phyloP scores from a whole-genome alignment of 1,140 invertebrate species.

The Pemphigus obesinymphae region DNA sequence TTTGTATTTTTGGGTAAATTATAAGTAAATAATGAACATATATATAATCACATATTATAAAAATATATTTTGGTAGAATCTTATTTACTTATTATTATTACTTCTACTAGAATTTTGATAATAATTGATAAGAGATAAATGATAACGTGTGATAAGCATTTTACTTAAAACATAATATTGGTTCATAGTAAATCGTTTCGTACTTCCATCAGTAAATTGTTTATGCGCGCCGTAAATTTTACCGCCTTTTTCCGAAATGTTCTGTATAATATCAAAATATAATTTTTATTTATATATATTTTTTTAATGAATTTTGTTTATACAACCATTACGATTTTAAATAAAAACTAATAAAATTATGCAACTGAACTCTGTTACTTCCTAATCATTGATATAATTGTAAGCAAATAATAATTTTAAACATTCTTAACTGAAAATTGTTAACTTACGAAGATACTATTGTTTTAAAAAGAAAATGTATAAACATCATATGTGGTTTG shows the following conservation, averaged over 20 bases:
- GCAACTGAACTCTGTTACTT: neutral
- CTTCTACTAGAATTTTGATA: too few species aligned
- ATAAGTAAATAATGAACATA: too few species aligned
- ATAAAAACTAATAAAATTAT: neutral
- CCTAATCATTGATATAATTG: neutral
- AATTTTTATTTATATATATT: neutral
- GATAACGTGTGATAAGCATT: neutral
- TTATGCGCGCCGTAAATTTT: constrained; percentile 13
- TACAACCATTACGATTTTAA: neutral
- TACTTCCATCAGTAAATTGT: constrained; percentile 29
- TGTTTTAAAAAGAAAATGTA: too few species aligned
- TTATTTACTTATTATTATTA: too few species aligned
- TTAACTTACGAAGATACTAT: too few species aligned
- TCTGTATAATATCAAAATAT: neutral
- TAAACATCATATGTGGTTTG: too few species aligned
- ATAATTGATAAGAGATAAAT: constrained; percentile 44
- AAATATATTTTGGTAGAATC: too few species aligned
- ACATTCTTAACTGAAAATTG: too few species aligned
- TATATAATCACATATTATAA: too few species aligned
- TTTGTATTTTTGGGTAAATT: too few species aligned
- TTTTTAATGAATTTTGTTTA: neutral
- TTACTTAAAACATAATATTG: neutral
- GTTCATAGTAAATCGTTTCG: neutral
- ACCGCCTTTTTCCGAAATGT: constrained; percentile 27
- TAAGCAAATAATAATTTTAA: too few species aligned